Evolutionary conservation across 2,113 vertebrate species (phyloP).

Genomic region (Corynorhinus townsendii): DNA sequence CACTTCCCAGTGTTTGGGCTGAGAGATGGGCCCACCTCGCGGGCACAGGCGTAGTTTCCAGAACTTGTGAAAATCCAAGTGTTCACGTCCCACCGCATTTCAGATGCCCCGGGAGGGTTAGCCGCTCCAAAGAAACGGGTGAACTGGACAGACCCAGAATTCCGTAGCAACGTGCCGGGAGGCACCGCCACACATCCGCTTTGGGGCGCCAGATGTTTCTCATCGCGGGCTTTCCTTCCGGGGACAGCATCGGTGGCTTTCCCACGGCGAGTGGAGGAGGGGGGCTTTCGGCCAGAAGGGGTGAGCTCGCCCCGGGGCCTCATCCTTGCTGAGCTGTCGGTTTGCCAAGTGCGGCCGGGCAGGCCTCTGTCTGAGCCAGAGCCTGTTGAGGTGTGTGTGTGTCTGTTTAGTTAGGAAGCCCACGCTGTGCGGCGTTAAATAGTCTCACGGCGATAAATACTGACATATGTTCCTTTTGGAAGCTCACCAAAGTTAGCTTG

Average conservation of each 20-base stretch:
- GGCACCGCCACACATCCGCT: background rate
- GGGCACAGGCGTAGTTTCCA: background rate
- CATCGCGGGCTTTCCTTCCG: background rate
- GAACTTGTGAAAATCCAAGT: background rate
- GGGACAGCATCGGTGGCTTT: background rate
- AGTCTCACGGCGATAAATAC: constrained; percentile 39
- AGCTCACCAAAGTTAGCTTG: background rate
- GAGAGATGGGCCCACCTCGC: background rate
- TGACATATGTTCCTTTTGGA: constrained; percentile 16
- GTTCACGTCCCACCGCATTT: background rate
- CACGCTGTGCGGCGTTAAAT: background rate
- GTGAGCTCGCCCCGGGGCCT: background rate
- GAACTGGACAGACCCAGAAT: background rate
- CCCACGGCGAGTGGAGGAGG: background rate
- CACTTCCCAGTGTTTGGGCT: background rate
- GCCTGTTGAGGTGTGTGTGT: background rate
- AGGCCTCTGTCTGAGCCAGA: background rate
- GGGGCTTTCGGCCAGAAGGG: background rate
- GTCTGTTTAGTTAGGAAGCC: constrained; percentile 32
- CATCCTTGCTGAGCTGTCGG: background rate
- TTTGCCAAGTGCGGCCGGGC: background rate
- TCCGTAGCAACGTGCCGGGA: background rate
- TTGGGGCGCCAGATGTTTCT: background rate
- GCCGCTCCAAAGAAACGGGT: background rate
- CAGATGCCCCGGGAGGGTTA: background rate